Evolutionary conservation across 2,797 vertebrate species (phyloP).

Genomic region (Harpagifer antarcticus): DNA sequence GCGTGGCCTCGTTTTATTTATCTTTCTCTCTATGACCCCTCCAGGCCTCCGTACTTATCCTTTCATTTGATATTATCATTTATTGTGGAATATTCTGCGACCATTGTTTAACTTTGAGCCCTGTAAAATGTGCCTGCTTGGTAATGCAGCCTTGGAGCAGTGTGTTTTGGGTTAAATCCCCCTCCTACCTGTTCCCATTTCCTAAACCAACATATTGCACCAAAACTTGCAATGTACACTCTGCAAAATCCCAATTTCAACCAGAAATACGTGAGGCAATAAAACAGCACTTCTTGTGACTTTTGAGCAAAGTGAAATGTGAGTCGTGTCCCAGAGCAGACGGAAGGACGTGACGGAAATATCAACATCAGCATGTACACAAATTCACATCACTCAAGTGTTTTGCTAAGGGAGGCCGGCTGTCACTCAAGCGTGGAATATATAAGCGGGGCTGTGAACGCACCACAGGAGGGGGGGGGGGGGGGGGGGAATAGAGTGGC

Average conservation of each 20-base stretch:
- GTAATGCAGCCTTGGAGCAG: neutral
- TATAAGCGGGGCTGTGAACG: constrained; percentile 37
- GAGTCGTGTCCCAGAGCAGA: constrained; percentile 39
- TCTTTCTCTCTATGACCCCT: no score
- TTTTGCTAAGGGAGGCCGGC: constrained; percentile 53
- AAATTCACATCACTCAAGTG: constrained; percentile 47
- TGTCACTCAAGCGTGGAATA: constrained; percentile 66
- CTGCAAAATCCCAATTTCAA: constrained; percentile 8
- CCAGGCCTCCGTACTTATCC: neutral
- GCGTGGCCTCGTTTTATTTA: no score
- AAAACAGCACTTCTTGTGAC: constrained; percentile 43
- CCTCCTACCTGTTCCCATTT: neutral
- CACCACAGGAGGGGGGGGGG: constrained; percentile 5
- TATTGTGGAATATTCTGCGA: neutral
- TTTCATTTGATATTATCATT: neutral
- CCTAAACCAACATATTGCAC: constrained; percentile 3
- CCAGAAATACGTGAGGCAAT: constrained; percentile 14
- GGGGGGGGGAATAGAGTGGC: constrained; percentile 33
- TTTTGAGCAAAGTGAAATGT: constrained; percentile 45
- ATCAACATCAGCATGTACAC: constrained; percentile 54
- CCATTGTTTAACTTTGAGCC: neutral
- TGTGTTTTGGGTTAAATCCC: neutral
- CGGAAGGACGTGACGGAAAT: constrained; percentile 50
- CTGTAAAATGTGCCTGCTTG: neutral
- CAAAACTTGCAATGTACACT: neutral